Conservation (phyloP, 2,113 vertebrate genomes). For the Colossoma macropomum region DNA sequence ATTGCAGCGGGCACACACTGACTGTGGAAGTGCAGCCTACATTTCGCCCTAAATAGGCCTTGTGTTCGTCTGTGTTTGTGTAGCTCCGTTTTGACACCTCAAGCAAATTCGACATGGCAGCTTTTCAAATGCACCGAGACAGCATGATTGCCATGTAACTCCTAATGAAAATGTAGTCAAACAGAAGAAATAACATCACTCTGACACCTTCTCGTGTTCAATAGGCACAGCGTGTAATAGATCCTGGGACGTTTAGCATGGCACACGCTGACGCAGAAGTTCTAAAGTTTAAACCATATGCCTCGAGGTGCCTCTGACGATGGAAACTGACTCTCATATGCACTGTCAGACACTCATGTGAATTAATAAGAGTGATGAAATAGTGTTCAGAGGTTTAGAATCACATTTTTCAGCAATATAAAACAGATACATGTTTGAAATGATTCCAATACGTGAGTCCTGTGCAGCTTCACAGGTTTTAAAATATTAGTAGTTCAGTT, state of each 20-base stretch:
- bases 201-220: constrained; percentile 52
- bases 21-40: constrained; percentile 35
- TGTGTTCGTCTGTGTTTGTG: constrained; percentile 55
- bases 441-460: too few species aligned
- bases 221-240: constrained; percentile 39
- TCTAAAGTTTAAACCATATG: background rate
- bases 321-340: background rate
- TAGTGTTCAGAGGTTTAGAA: too few species aligned
- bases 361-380: too few species aligned
- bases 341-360: background rate
- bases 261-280: background rate
- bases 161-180: constrained; percentile 52
- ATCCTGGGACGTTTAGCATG: background rate
- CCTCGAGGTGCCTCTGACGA: background rate
- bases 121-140: constrained; percentile 60
- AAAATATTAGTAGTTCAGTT: too few species aligned
- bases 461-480: too few species aligned
- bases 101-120: constrained; percentile 50
- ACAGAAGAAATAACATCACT: constrained; percentile 58
- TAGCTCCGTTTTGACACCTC: constrained; percentile 43
- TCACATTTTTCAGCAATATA: too few species aligned
- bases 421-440: too few species aligned
- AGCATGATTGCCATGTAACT: constrained; percentile 63
- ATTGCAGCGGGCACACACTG: constrained; percentile 61
- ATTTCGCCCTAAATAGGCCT: constrained; percentile 60